These are phyloP conservation scores for Schizaphis graminum DNA, from an alignment of 2,888 invertebrate genomes.

Conservation along the genomic window DNA sequence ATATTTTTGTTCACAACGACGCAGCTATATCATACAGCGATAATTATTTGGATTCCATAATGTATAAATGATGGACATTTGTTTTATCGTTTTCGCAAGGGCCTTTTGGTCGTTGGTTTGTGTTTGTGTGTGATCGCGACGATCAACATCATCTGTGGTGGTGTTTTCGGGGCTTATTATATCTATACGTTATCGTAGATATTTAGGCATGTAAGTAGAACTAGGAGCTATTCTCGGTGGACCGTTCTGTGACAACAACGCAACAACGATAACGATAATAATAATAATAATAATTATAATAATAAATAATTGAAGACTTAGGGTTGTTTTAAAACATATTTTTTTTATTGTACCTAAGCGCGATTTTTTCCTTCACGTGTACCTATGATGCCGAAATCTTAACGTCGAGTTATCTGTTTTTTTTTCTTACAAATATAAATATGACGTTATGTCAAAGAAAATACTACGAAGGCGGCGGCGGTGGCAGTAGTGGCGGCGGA, in stretches of 20 bases:
- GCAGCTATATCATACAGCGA: neutral
- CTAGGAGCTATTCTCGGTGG: neutral
- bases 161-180: neutral
- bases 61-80: neutral
- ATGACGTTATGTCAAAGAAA: conserved; percentile 57
- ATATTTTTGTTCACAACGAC: neutral
- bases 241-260: neutral
- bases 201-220: neutral
- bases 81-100: neutral
- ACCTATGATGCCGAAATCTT: conserved; percentile 32
- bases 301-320: neutral
- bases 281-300: neutral
- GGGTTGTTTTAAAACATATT: neutral
- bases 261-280: neutral
- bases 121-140: neutral
- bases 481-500: neutral
- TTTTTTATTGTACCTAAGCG: neutral
- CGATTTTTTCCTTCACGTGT: neutral
- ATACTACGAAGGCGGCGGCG: conserved; percentile 21
- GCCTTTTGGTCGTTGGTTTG: neutral
- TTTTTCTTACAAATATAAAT: conserved; percentile 44
- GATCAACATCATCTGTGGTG: no score
- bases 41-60: neutral
- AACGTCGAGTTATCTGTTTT: conserved; percentile 36
- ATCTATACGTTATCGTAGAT: neutral